Conservation (phyloP, 2,113 vertebrate genomes). For the Scophthalmus maximus region DNA sequence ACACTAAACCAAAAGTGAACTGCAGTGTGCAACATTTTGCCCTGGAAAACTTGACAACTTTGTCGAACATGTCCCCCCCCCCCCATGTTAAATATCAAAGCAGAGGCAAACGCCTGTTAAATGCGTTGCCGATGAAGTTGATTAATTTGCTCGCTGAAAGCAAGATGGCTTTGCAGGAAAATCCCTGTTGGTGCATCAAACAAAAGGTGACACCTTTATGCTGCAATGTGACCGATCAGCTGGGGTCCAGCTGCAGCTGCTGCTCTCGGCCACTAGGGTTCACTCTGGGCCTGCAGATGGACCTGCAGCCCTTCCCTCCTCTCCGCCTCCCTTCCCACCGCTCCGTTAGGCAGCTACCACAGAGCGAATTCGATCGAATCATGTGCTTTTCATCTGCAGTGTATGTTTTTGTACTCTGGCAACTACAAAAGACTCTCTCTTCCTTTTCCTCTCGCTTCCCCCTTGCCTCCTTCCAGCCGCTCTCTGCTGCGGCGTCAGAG, state of each 20-base stretch:
- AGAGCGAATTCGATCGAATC: conserved; percentile 83
- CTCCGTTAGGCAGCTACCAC: conserved; percentile 78
- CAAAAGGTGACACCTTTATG: background rate
- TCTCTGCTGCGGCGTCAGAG: conserved; percentile 35
- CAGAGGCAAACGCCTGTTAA: background rate
- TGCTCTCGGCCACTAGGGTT: conserved; percentile 73
- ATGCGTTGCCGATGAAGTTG: background rate
- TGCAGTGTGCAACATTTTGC: no score
- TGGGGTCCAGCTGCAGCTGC: conserved; percentile 25
- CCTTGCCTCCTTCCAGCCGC: conserved; percentile 39
- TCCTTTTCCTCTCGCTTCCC: conserved; percentile 50
- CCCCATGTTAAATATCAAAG: background rate
- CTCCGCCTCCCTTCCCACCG: conserved; percentile 50
- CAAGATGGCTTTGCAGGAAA: background rate
- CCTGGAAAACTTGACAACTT: no score
- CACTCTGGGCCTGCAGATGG: conserved; percentile 61
- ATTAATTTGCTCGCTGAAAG: background rate
- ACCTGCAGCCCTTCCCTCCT: conserved; percentile 32
- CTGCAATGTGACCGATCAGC: conserved; percentile 7
- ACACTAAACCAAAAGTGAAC: no score
- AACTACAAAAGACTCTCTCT: conserved; percentile 78
- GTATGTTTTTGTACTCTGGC: conserved; percentile 79
- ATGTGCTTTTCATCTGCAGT: conserved; percentile 84
- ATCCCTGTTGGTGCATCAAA: background rate
- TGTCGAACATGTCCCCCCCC: background rate